phyloP scores from a whole-genome alignment of 2,113 vertebrate species.

The Onychostoma macrolepis region DNA sequence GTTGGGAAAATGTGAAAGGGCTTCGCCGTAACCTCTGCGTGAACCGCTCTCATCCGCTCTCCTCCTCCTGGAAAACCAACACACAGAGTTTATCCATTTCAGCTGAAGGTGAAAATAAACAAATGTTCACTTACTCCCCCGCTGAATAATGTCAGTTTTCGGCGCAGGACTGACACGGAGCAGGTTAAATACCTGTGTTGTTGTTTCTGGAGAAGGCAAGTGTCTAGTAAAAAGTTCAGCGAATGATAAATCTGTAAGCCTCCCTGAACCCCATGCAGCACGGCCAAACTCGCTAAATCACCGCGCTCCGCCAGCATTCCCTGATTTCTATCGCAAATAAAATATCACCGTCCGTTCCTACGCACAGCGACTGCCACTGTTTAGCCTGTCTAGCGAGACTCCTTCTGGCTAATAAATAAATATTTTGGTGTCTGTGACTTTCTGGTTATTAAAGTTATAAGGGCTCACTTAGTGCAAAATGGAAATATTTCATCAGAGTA shows the following conservation, averaged over 20 bases:
- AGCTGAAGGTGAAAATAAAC: constrained; percentile 77
- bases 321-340: constrained; percentile 67
- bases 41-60: constrained; percentile 68
- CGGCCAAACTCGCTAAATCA: constrained; percentile 73
- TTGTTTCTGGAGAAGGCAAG: constrained; percentile 78
- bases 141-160: constrained; percentile 73
- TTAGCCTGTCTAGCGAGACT: constrained; percentile 61
- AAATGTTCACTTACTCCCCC: constrained; percentile 72
- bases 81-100: constrained; percentile 76
- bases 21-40: constrained; percentile 70
- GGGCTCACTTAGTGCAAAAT: constrained; percentile 40
- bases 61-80: constrained; percentile 62
- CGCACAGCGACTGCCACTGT: constrained; percentile 65
- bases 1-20: constrained; percentile 32
- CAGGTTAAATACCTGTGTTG: constrained; percentile 82
- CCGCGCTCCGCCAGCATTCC: constrained; percentile 62
- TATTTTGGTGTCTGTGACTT: constrained; percentile 65
- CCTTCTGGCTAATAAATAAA: constrained; percentile 63
- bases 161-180: constrained; percentile 72
- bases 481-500: constrained; percentile 48
- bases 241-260: constrained; percentile 74
- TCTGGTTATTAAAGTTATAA: constrained; percentile 60
- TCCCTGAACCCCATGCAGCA: constrained; percentile 48
- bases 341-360: constrained; percentile 64
- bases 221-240: constrained; percentile 75